phyloP scores from a whole-genome alignment of 2,888 invertebrate genomes.

The Scaptomyza parva region DNA sequence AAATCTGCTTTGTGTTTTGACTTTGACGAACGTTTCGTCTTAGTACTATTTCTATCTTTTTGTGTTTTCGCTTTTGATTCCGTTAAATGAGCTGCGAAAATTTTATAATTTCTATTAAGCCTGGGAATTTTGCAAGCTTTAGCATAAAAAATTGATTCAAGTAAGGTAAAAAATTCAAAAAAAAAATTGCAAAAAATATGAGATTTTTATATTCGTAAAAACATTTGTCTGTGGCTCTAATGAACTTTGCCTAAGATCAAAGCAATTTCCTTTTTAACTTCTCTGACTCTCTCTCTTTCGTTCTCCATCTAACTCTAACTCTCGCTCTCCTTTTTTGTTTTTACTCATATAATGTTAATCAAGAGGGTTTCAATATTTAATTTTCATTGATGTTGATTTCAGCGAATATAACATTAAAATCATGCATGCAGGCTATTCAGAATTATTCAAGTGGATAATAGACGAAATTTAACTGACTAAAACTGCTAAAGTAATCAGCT shows the following conservation, averaged over 20 bases:
- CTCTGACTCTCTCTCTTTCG: not conserved
- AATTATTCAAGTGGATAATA: conserved; percentile 34
- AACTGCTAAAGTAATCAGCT: not conserved
- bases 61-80: conserved; percentile 63
- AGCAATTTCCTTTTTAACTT: conserved; percentile 22
- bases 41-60: conserved; percentile 1
- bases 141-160: conserved; percentile 50
- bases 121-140: conserved; percentile 69
- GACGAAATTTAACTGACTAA: not conserved
- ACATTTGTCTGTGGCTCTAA: conserved; percentile 45
- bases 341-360: conserved; percentile 31
- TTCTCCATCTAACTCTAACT: too few relatives aligned
- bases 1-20: conserved; percentile 68
- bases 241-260: conserved; percentile 50
- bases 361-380: conserved; percentile 52
- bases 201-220: conserved; percentile 2
- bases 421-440: conserved; percentile 30
- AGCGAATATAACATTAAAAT: conserved; percentile 23
- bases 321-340: too few relatives aligned
- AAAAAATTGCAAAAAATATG: conserved; percentile 6
- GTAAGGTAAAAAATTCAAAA: conserved; percentile 10
- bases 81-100: conserved; percentile 72
- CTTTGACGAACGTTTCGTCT: conserved; percentile 48
- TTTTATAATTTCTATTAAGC: conserved; percentile 63
- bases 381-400: conserved; percentile 47